phyloP scores from a whole-genome alignment of 92 coral and sea anemone genomes.

The Phenganax marumi region DNA sequence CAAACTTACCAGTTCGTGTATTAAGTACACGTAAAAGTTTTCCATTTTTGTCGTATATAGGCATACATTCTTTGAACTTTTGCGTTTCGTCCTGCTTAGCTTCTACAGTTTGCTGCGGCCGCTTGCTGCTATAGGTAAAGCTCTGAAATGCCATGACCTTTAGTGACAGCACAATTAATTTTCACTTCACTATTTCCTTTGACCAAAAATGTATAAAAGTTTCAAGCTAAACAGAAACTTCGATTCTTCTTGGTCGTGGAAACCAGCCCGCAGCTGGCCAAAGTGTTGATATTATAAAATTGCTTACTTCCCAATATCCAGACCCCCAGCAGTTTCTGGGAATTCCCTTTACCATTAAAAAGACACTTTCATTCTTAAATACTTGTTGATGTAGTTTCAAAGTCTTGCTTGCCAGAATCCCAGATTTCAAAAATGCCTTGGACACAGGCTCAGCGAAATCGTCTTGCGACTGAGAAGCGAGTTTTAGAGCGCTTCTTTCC shows the following conservation, averaged over 20 bases:
- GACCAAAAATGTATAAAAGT: too few relatives aligned
- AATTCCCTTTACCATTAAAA: background rate
- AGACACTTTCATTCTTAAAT: background rate
- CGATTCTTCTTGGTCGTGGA: too few relatives aligned
- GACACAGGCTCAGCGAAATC: slow-evolving; percentile 53
- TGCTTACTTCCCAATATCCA: too few relatives aligned
- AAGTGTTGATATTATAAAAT: too few relatives aligned
- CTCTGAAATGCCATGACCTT: too few relatives aligned
- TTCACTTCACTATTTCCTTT: too few relatives aligned
- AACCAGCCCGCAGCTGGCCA: too few relatives aligned
- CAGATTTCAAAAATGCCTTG: slow-evolving; percentile 63
- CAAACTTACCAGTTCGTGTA: slow-evolving; percentile 23
- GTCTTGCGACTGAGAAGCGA: slow-evolving; percentile 62
- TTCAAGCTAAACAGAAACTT: too few relatives aligned
- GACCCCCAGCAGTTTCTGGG: too few relatives aligned
- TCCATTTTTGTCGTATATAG: slow-evolving; percentile 6
- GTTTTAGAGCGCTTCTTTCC: slow-evolving; percentile 57
- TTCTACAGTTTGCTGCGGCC: background rate
- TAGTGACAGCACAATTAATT: too few relatives aligned
- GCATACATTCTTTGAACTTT: background rate
- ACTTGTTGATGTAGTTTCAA: background rate
- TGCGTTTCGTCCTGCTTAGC: background rate
- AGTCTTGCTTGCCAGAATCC: background rate
- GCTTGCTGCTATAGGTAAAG: too few relatives aligned
- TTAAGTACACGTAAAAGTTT: background rate